phyloP scores from a whole-genome alignment of 2,797 vertebrate species.

The Anguilla marmorata region DNA sequence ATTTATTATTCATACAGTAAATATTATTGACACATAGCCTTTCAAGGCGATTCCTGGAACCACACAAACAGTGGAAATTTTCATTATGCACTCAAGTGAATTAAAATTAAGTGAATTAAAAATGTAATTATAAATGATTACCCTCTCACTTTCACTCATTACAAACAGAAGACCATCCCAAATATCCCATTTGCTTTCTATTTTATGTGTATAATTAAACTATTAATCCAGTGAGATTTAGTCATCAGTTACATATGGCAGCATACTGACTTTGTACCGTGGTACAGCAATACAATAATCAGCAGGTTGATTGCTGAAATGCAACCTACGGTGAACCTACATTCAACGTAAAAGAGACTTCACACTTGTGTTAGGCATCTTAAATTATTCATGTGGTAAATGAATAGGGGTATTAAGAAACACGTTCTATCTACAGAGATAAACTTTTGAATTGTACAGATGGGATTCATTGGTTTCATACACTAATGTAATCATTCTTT shows the following conservation, averaged over 20 bases:
- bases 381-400: neutral
- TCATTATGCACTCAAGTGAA: neutral
- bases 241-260: neutral
- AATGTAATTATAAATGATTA: neutral
- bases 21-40: neutral
- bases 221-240: neutral
- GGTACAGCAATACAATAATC: neutral
- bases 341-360: neutral
- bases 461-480: neutral
- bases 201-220: neutral
- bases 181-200: neutral
- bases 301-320: neutral
- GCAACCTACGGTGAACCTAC: neutral
- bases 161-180: neutral
- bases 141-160: neutral
- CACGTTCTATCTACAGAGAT: neutral
- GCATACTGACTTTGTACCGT: neutral
- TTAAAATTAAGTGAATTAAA: neutral
- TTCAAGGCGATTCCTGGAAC: slow-evolving; percentile 7
- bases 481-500: neutral
- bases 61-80: neutral
- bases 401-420: neutral
- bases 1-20: neutral
- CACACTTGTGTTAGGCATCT: neutral
- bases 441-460: neutral